Percentiles rank a stretch among this genome's conserved stretches.
Conservation (phyloP, 2,113 vertebrate species). For the Tinamus guttatus region DNA sequence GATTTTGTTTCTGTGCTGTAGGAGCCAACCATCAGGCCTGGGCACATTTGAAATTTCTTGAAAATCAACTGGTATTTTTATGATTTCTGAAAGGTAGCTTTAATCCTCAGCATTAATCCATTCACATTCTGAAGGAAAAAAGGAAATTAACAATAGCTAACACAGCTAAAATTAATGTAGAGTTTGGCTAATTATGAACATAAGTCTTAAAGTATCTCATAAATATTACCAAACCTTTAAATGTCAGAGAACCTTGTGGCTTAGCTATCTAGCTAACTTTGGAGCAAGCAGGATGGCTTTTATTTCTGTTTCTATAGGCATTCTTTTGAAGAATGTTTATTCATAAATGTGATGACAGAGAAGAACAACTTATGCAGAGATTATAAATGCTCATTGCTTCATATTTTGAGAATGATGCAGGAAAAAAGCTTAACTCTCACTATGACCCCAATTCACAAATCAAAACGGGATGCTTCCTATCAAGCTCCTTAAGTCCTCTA, state of each 20-base stretch:
- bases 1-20: neutral
- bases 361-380: neutral
- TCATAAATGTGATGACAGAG: neutral
- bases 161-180: neutral
- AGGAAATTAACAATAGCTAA: neutral
- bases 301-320: neutral
- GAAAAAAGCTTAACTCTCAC: neutral
- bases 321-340: neutral
- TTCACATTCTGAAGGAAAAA: neutral
- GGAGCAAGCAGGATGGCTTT: neutral
- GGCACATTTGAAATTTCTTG: neutral
- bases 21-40: neutral
- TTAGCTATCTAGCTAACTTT: neutral
- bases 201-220: neutral
- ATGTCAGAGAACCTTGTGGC: neutral
- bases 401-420: neutral
- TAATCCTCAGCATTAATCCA: neutral
- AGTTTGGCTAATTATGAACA: neutral
- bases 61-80: neutral
- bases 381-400: neutral
- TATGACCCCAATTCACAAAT: neutral
- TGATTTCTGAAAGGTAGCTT: neutral
- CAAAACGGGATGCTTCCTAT: neutral
- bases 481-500: neutral
- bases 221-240: neutral